Percentiles rank a stretch among this genome's conserved stretches.
phyloP scores from a whole-genome alignment of 2,888 invertebrate genomes.

The Mactromeris polynyma region DNA sequence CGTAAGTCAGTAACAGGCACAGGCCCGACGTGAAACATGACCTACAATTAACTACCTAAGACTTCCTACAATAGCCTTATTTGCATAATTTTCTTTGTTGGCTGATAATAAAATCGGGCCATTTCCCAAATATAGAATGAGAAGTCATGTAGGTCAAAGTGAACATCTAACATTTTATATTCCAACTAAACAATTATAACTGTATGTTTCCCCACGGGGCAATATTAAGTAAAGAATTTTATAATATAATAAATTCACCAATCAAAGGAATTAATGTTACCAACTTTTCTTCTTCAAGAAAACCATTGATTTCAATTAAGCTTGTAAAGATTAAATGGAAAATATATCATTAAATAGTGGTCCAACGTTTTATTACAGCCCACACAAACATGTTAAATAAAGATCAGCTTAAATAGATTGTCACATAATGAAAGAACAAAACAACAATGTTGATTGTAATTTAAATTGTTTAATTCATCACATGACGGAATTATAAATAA shows the following conservation, averaged over 20 bases:
- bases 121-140: not conserved
- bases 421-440: too few relatives aligned
- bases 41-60: conserved; percentile 26
- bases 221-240: not conserved
- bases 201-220: not conserved
- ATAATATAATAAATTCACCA: not conserved
- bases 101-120: conserved; percentile 9
- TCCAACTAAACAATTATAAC: not conserved
- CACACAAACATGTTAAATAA: not conserved
- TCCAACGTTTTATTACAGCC: not conserved
- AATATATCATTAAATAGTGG: too few relatives aligned
- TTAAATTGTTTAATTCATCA: too few relatives aligned
- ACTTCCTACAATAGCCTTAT: conserved; percentile 24
- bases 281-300: not conserved
- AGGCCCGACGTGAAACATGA: conserved; percentile 21
- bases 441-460: too few relatives aligned
- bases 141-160: not conserved
- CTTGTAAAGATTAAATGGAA: not conserved
- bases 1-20: conserved; percentile 22
- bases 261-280: not conserved
- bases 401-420: too few relatives aligned
- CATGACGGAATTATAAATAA: too few relatives aligned
- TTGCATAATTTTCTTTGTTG: conserved; percentile 28
- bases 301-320: not conserved
- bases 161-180: not conserved